A percentile compares a stretch with the other conserved stretches of the same genome.
These are phyloP conservation scores for Babyrousa celebensis DNA, from an alignment of 2,797 vertebrate genomes.

Conservation along the genomic window DNA sequence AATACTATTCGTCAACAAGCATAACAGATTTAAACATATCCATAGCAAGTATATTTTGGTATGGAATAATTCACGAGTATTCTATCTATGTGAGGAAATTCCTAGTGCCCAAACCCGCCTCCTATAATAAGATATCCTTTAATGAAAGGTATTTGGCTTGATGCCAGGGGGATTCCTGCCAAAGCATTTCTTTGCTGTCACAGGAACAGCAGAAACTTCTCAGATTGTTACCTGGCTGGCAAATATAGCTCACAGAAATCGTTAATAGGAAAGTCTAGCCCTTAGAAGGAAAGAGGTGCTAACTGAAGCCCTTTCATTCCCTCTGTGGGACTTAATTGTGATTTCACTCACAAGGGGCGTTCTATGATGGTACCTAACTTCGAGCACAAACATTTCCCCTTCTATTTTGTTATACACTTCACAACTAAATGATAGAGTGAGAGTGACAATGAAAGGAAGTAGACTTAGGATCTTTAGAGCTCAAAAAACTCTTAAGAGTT, in stretches of 20 bases:
- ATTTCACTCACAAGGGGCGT: constrained; percentile 38
- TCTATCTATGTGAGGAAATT: constrained; percentile 43
- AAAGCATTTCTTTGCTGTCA: constrained; percentile 47
- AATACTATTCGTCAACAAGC: constrained; percentile 53
- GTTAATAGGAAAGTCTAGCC: neutral
- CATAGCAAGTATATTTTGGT: constrained; percentile 63
- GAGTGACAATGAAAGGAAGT: constrained; percentile 8
- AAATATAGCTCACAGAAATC: constrained; percentile 57
- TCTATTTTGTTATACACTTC: constrained; percentile 60
- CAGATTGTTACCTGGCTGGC: neutral
- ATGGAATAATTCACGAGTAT: constrained; percentile 32
- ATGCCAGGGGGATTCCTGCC: constrained; percentile 32
- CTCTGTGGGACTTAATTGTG: neutral
- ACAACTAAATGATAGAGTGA: constrained; percentile 49
- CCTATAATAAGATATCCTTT: constrained; percentile 52
- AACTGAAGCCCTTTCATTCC: neutral
- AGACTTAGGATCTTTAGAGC: constrained; percentile 35
- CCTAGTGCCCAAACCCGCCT: neutral
- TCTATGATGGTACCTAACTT: neutral
- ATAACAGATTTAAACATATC: constrained; percentile 38
- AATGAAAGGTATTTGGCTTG: constrained; percentile 66
- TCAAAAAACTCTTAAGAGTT: constrained; percentile 19
- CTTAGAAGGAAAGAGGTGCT: constrained; percentile 30
- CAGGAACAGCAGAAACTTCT: constrained; percentile 51
- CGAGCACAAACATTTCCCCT: constrained; percentile 36